Percentiles rank a stretch among this genome's conserved stretches.
Evolutionary conservation across 2,888 invertebrate species (phyloP).

Genomic region (Drosophila paracracens): DNA sequence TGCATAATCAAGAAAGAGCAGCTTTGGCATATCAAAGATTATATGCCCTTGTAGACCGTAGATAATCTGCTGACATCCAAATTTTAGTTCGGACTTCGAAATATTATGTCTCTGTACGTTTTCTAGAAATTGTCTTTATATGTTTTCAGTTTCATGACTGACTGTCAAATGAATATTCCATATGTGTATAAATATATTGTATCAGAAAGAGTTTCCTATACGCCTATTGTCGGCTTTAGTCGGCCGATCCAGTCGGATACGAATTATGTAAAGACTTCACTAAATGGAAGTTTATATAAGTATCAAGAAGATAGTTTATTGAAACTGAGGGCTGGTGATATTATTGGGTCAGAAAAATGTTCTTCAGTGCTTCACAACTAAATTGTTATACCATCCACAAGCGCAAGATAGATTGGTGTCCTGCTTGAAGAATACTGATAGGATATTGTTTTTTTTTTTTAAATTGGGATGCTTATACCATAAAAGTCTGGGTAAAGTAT

Average conservation of each 20-base stretch:
- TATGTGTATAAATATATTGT: not conserved
- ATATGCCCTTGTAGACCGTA: not conserved
- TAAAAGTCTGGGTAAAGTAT: not conserved
- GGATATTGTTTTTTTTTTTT: not conserved
- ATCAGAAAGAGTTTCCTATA: not conserved
- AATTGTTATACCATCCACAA: not conserved
- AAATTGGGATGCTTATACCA: not conserved
- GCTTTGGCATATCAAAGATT: no score
- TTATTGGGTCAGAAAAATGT: not conserved
- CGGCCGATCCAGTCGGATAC: not conserved
- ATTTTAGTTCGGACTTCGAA: not conserved
- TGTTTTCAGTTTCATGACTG: not conserved
- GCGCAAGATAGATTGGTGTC: not conserved
- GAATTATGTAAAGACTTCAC: not conserved
- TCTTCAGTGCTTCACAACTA: not conserved
- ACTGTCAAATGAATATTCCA: not conserved
- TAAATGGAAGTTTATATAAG: not conserved
- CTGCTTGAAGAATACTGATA: not conserved
- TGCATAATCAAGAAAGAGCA: no score
- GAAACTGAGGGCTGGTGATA: not conserved
- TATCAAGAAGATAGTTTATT: not conserved
- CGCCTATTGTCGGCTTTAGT: not conserved
- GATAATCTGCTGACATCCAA: not conserved
- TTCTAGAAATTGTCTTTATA: not conserved
- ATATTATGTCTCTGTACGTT: not conserved